Evolutionary conservation across 1,140 invertebrate genomes (phyloP).

Genomic region (Agrilus planipennis): DNA sequence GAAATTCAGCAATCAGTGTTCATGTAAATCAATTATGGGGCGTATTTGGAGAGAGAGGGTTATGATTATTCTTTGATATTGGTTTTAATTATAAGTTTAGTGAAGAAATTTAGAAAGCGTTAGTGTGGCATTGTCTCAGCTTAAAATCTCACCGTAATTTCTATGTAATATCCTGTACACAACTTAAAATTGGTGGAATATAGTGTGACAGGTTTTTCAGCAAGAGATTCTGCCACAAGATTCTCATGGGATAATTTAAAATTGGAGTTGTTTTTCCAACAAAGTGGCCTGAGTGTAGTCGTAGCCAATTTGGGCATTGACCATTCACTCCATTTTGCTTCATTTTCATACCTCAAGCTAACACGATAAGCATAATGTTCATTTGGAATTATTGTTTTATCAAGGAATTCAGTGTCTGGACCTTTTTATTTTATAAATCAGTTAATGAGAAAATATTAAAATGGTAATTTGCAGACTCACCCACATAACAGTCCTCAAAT

Average conservation of each 20-base stretch:
- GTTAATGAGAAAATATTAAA: neutral
- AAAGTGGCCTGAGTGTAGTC: slow-evolving; percentile 19
- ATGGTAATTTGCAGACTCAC: slow-evolving; percentile 8
- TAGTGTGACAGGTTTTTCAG: slow-evolving; percentile 9
- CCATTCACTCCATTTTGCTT: slow-evolving; percentile 23
- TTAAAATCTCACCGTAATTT: slow-evolving; percentile 23
- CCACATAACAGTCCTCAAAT: slow-evolving; percentile 23
- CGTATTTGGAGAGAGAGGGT: too few species aligned
- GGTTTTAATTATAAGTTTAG: too few species aligned
- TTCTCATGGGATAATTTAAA: slow-evolving; percentile 19
- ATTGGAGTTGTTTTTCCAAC: slow-evolving; percentile 15
- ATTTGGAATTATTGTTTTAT: slow-evolving; percentile 18
- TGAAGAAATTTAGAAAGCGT: too few species aligned
- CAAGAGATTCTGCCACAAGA: slow-evolving; percentile 16
- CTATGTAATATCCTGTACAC: slow-evolving; percentile 19
- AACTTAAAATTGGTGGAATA: slow-evolving; percentile 20
- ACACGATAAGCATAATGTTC: slow-evolving; percentile 25
- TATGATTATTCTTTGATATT: too few species aligned
- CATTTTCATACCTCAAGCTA: slow-evolving; percentile 26
- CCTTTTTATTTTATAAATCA: slow-evolving; percentile 13
- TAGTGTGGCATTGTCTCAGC: neutral
- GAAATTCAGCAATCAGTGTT: too few species aligned
- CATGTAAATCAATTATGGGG: too few species aligned
- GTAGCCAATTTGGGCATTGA: slow-evolving; percentile 19
- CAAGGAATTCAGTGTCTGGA: slow-evolving; percentile 19